phyloP scores from a whole-genome alignment of 2,888 invertebrate species.

The Nomada flava region DNA sequence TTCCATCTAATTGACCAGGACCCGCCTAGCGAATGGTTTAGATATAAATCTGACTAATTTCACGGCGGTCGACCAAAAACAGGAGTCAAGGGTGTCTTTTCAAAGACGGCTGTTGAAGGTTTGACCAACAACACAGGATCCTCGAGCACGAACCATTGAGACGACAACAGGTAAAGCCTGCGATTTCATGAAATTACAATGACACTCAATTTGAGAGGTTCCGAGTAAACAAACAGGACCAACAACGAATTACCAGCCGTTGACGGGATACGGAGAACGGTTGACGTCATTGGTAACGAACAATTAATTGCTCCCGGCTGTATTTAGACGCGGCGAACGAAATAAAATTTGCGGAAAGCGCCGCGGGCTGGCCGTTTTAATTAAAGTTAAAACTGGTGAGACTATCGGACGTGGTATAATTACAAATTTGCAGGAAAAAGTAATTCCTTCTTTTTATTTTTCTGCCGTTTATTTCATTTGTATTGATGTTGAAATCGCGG shows the following conservation, averaged over 20 bases:
- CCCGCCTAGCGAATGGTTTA: slow-evolving; percentile 27
- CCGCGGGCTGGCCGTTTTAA: slow-evolving; percentile 9
- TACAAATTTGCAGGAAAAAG: background rate
- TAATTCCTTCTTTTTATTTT: too few relatives aligned
- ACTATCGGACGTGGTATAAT: background rate
- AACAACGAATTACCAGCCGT: background rate
- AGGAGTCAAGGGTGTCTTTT: background rate
- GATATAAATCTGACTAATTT: slow-evolving; percentile 45
- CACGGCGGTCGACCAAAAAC: background rate
- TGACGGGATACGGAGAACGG: background rate
- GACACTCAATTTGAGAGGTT: slow-evolving; percentile 7
- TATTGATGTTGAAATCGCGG: too few relatives aligned
- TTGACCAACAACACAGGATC: background rate
- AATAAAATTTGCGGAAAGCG: slow-evolving; percentile 18
- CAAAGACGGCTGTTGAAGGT: slow-evolving; percentile 2
- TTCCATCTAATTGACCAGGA: slow-evolving; percentile 37
- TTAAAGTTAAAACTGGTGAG: background rate
- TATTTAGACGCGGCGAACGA: background rate
- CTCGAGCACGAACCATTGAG: background rate
- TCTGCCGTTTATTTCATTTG: too few relatives aligned
- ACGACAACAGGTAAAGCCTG: background rate
- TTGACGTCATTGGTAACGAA: slow-evolving; percentile 9
- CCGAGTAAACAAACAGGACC: background rate
- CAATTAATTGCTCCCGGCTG: slow-evolving; percentile 24
- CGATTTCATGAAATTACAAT: slow-evolving; percentile 36